Percentiles rank a stretch among this genome's conserved stretches.
Evolutionary conservation across 35 echinoderm and acorn worm genomes (phyloP).

Genomic region (Ophiothrix spiculata): DNA sequence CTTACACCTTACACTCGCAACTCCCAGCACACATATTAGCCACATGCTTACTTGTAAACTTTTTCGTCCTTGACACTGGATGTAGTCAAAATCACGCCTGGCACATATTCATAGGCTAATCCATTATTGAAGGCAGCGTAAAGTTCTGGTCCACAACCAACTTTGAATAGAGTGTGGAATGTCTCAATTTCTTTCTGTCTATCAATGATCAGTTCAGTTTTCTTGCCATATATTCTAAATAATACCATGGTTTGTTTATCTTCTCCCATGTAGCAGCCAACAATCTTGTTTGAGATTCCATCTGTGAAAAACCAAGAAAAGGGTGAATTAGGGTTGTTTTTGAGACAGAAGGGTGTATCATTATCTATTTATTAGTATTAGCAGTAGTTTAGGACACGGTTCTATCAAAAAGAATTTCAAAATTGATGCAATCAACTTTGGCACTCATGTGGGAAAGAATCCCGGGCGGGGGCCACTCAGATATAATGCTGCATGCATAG

Average conservation of each 20-base stretch:
- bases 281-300: slow-evolving; percentile 92
- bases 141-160: slow-evolving; percentile 75
- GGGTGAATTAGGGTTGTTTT: too few species aligned
- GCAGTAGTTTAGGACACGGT: too few species aligned
- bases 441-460: too few species aligned
- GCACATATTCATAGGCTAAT: slow-evolving; percentile 77
- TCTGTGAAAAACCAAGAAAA: slow-evolving; percentile 86
- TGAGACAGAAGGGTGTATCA: too few species aligned
- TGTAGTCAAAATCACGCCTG: slow-evolving; percentile 56
- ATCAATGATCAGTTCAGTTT: slow-evolving; percentile 83
- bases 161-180: slow-evolving; percentile 69
- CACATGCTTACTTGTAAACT: slow-evolving; percentile 73
- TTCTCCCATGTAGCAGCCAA: slow-evolving; percentile 57
- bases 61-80: slow-evolving; percentile 58
- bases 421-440: too few species aligned
- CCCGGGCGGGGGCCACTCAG: too few species aligned
- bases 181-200: slow-evolving; percentile 63
- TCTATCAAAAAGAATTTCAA: too few species aligned
- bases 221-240: slow-evolving; percentile 79
- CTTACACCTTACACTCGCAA: background rate
- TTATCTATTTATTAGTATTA: too few species aligned
- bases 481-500: too few species aligned
- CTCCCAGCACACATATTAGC: background rate
- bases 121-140: slow-evolving; percentile 88
- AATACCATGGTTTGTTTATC: slow-evolving; percentile 76